These are phyloP conservation scores for Anagyrus pseudococci DNA, from an alignment of 2,888 invertebrate species.

Conservation along the genomic window DNA sequence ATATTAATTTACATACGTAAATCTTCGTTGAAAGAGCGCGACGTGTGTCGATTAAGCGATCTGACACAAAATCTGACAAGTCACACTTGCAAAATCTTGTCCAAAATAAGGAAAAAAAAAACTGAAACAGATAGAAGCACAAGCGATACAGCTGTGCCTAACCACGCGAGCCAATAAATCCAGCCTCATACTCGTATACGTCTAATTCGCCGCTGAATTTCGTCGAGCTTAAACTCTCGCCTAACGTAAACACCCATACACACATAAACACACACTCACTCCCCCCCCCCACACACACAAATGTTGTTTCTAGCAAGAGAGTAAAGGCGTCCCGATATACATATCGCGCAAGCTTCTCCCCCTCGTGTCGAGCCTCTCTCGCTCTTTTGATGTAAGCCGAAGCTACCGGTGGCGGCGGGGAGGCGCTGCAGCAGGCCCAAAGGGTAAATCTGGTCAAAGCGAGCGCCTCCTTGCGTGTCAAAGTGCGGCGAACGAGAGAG, in stretches of 20 bases:
- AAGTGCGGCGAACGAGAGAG: constrained; percentile 46
- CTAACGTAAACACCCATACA: background rate
- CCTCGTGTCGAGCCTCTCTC: constrained; percentile 8
- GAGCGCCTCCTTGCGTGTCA: constrained; percentile 39
- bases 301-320: too few species aligned
- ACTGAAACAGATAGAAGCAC: too few species aligned
- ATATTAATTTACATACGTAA: too few species aligned
- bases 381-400: constrained; percentile 28
- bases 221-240: background rate
- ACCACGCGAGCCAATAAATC: background rate
- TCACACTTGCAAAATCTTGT: too few species aligned
- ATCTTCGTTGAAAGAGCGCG: too few species aligned
- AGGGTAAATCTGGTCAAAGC: constrained; percentile 40
- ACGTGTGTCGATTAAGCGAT: too few species aligned
- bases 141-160: too few species aligned
- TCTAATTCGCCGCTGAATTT: background rate
- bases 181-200: background rate
- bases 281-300: too few species aligned
- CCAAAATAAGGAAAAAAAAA: too few species aligned
- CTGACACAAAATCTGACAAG: too few species aligned
- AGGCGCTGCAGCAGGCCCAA: constrained; percentile 32
- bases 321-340: too few species aligned
- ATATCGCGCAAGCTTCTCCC: background rate
- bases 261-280: background rate
- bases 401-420: constrained; percentile 4